phyloP scores from a whole-genome alignment of 2,797 vertebrate genomes.

The Aphelocoma californica region DNA sequence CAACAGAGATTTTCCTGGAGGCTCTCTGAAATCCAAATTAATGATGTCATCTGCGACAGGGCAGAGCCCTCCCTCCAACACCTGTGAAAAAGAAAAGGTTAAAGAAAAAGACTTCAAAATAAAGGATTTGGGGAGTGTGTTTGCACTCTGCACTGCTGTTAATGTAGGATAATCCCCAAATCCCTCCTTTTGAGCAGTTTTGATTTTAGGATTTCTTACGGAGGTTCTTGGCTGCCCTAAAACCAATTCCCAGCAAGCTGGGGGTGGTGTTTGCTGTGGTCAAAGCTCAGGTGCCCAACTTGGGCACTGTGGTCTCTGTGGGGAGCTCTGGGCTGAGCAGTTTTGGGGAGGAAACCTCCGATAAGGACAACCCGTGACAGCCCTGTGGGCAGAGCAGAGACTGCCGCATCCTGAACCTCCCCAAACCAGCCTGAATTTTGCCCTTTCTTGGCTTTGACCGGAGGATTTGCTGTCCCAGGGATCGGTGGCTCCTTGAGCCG shows the following conservation, averaged over 20 bases:
- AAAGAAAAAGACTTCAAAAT: not conserved
- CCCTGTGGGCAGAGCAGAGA: not conserved
- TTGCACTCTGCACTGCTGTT: not conserved
- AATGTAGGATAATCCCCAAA: not conserved
- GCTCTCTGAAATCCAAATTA: not conserved
- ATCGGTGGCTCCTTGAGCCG: accelerated
- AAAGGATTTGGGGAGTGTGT: not conserved
- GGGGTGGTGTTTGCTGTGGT: not conserved
- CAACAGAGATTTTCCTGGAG: not conserved
- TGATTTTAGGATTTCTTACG: not conserved
- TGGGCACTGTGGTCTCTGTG: accelerated
- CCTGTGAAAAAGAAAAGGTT: not conserved
- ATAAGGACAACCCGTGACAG: accelerated
- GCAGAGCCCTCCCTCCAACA: not conserved
- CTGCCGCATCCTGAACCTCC: not conserved
- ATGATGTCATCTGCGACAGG: not conserved
- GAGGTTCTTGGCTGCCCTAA: not conserved
- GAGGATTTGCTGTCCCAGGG: not conserved
- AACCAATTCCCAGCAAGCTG: not conserved
- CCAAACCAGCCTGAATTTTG: not conserved
- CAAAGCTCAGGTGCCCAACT: not conserved
- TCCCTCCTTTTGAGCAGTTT: not conserved
- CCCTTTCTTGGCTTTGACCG: not conserved
- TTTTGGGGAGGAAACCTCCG: not conserved
- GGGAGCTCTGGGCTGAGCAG: not conserved